phyloP scores from a whole-genome alignment of 1,140 invertebrate genomes.

The Hycleus phaleratus region DNA sequence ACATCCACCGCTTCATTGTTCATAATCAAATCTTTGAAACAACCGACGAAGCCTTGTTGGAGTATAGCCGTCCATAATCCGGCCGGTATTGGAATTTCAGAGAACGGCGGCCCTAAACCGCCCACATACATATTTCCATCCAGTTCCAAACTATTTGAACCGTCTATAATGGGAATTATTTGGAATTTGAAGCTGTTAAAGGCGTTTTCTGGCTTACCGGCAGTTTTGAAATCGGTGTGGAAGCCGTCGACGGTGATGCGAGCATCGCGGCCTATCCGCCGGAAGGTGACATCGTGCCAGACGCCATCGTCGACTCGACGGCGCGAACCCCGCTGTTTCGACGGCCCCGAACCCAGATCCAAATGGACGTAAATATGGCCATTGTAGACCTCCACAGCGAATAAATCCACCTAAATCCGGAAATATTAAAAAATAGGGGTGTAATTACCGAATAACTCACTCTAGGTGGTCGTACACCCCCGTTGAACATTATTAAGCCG shows the following conservation, averaged over 20 bases:
- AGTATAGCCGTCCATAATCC: slow-evolving; percentile 87
- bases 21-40: slow-evolving; percentile 85
- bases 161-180: slow-evolving; percentile 48
- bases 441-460: slow-evolving; percentile 45
- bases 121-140: slow-evolving; percentile 87
- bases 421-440: not conserved
- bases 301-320: slow-evolving; percentile 79
- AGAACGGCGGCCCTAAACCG: slow-evolving; percentile 69
- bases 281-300: slow-evolving; percentile 83
- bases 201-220: slow-evolving; percentile 46
- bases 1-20: slow-evolving; percentile 91
- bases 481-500: slow-evolving; percentile 88
- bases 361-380: slow-evolving; percentile 88
- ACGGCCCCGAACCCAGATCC: slow-evolving; percentile 84
- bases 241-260: slow-evolving; percentile 84
- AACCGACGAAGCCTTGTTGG: slow-evolving; percentile 89
- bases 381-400: slow-evolving; percentile 88
- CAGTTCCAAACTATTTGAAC: slow-evolving; percentile 78
- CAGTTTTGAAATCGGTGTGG: slow-evolving; percentile 82
- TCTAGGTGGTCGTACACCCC: slow-evolving; percentile 65
- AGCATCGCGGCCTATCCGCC: slow-evolving; percentile 71
- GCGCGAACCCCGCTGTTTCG: slow-evolving; percentile 75
- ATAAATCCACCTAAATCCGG: slow-evolving; percentile 66
- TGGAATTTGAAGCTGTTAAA: too few relatives aligned
- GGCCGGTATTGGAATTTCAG: slow-evolving; percentile 66